Evolutionary conservation across 2,113 vertebrate species (phyloP).

Genomic region (Illadopsis cleaveri): DNA sequence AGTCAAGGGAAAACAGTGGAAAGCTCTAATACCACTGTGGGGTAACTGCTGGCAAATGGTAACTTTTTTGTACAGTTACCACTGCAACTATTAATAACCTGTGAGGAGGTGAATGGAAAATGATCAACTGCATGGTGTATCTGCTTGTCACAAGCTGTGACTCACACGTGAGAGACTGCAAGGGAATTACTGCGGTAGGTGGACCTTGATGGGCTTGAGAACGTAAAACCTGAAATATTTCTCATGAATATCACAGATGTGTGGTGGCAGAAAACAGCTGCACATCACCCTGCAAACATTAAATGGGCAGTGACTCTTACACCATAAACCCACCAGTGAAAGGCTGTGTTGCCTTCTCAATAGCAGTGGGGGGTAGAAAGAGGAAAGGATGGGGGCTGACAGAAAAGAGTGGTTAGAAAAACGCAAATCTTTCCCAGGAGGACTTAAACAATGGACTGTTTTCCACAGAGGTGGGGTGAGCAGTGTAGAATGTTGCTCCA

Average conservation of each 20-base stretch:
- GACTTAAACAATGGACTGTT: background rate
- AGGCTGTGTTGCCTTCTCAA: background rate
- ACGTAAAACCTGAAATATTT: background rate
- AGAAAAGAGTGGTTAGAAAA: background rate
- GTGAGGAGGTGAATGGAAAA: conserved; percentile 9
- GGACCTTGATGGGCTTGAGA: background rate
- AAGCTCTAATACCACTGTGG: conserved; percentile 38
- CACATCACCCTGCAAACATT: background rate
- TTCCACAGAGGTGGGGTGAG: background rate
- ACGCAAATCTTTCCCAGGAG: background rate
- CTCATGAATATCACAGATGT: background rate
- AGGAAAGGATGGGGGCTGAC: background rate
- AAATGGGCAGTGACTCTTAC: background rate
- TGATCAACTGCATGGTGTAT: background rate
- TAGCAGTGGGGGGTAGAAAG: background rate
- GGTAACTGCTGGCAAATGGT: conserved; percentile 34
- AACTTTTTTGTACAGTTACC: conserved; percentile 19
- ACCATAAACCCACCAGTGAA: background rate
- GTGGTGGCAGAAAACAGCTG: background rate
- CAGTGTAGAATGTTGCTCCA: background rate
- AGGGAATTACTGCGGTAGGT: background rate
- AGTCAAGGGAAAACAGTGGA: conserved; percentile 46
- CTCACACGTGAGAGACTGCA: background rate
- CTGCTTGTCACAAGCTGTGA: conserved; percentile 1
- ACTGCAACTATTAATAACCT: conserved; percentile 22